phyloP scores from a whole-genome alignment of 92 coral and sea anemone species.

The Phymanthus crucifer region DNA sequence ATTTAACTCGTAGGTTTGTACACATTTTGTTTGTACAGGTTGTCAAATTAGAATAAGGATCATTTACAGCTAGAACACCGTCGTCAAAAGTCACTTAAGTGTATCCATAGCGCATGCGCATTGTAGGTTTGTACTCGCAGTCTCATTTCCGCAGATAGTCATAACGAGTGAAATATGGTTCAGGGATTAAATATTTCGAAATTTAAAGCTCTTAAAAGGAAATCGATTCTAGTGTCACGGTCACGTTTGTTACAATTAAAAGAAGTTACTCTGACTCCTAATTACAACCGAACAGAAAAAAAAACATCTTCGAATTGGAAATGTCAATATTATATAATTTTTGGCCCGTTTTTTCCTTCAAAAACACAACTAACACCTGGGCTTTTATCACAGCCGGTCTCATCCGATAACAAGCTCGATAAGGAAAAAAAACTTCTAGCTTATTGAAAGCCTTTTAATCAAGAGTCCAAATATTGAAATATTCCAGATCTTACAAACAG shows the following conservation, averaged over 20 bases:
- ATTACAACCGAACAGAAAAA: too few species aligned
- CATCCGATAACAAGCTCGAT: not conserved
- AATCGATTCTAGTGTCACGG: not conserved
- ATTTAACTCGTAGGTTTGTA: not conserved
- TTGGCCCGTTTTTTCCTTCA: too few species aligned
- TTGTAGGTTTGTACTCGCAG: not conserved
- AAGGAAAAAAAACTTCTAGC: not conserved
- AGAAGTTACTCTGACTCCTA: not conserved
- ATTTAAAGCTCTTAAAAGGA: not conserved
- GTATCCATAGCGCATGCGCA: not conserved
- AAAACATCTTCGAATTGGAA: too few species aligned
- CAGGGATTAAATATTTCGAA: not conserved
- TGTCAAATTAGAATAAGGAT: not conserved
- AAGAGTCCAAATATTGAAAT: not conserved
- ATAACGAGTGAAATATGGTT: not conserved
- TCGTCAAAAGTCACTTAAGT: not conserved
- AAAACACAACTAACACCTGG: not conserved
- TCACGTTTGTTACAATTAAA: not conserved
- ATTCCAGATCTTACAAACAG: not conserved
- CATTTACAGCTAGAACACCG: not conserved
- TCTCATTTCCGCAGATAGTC: not conserved
- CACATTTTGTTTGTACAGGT: not conserved
- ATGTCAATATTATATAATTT: too few species aligned
- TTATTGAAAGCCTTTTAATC: conserved; percentile 2
- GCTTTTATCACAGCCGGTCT: not conserved